Evolutionary conservation across 2,113 vertebrate genomes (phyloP).

Genomic region (Mormoops blainvillei): DNA sequence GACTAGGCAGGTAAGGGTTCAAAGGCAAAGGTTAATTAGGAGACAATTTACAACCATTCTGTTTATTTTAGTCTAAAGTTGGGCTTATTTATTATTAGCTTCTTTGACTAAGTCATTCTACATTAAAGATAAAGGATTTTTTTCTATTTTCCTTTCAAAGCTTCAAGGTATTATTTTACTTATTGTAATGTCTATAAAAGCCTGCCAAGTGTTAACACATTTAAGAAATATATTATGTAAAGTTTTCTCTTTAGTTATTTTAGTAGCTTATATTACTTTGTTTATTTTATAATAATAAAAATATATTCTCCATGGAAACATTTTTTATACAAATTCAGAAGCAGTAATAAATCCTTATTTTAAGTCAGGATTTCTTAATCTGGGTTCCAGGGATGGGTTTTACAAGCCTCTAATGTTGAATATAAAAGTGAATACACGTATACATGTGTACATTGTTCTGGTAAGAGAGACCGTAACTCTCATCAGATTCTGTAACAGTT

Average conservation of each 20-base stretch:
- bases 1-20: background rate
- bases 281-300: background rate
- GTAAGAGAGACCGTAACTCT: background rate
- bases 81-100: background rate
- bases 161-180: background rate
- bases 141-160: background rate
- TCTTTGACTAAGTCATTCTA: slow-evolving; percentile 1
- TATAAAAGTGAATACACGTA: background rate
- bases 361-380: background rate
- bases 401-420: background rate
- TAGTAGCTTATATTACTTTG: background rate
- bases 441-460: background rate
- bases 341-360: background rate
- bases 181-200: background rate
- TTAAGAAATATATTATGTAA: background rate
- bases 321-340: background rate
- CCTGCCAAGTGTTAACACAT: background rate
- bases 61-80: background rate
- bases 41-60: background rate
- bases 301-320: background rate
- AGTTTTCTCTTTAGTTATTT: background rate
- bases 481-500: background rate
- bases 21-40: background rate
- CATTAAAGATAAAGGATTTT: background rate
- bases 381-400: background rate